Evolutionary conservation across 2,797 vertebrate genomes (phyloP).

Genomic region (Mycteria americana): DNA sequence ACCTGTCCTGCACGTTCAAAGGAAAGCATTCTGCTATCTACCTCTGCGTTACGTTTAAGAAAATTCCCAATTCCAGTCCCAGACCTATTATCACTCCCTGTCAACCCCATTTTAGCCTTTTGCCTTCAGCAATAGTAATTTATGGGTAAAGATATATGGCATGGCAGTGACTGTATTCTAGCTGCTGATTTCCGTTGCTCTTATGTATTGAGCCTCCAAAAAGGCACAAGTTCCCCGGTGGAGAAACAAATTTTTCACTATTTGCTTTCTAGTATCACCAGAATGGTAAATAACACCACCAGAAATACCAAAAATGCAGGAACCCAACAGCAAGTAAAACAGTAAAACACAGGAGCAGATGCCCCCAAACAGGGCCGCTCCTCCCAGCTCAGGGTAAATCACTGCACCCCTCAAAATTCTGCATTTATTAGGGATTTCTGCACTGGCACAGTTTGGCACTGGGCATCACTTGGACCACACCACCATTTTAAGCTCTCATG

Average conservation of each 20-base stretch:
- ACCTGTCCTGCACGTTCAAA: neutral
- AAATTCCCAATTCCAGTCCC: slow-evolving; percentile 39
- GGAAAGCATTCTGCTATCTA: slow-evolving; percentile 1
- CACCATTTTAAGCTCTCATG: neutral
- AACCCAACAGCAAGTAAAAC: neutral
- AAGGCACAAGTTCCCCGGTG: neutral
- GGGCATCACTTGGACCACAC: neutral
- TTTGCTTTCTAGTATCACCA: neutral
- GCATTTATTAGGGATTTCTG: neutral
- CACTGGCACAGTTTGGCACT: neutral
- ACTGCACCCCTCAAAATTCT: neutral
- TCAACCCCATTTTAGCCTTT: slow-evolving; percentile 1
- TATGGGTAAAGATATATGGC: slow-evolving; percentile 7
- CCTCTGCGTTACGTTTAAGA: neutral
- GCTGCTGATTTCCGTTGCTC: neutral
- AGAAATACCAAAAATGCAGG: neutral
- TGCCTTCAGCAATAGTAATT: slow-evolving; percentile 6
- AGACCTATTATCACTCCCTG: neutral
- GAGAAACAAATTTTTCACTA: neutral
- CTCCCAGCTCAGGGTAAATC: neutral
- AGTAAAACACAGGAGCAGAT: neutral
- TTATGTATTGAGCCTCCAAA: neutral
- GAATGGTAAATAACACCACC: neutral
- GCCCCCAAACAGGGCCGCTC: neutral
- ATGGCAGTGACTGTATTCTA: neutral